phyloP scores from a whole-genome alignment of 2,113 vertebrate species.

The Choloepus hoffmanni region DNA sequence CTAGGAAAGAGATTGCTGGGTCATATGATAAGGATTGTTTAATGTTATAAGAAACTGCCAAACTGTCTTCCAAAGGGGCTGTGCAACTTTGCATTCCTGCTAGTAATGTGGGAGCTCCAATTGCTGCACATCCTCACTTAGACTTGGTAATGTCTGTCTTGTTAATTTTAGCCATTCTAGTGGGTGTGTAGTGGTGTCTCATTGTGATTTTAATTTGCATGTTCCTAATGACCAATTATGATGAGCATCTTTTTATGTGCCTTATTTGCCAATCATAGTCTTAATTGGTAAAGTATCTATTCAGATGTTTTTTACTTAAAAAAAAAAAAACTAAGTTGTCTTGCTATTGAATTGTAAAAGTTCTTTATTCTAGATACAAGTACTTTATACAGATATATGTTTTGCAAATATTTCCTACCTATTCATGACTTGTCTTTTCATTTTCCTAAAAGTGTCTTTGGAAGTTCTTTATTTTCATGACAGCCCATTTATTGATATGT shows the following conservation, averaged over 20 bases:
- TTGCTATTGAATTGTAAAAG: not conserved
- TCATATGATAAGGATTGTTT: not conserved
- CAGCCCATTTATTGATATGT: not conserved
- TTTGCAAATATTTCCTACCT: not conserved
- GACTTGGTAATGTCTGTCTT: not conserved
- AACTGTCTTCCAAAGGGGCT: not conserved
- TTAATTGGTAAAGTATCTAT: not conserved
- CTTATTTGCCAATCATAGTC: not conserved
- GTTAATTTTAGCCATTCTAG: not conserved
- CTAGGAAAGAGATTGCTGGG: not conserved
- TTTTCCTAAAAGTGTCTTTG: slow-evolving; percentile 20
- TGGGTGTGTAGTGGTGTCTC: not conserved
- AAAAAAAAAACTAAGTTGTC: too few relatives aligned
- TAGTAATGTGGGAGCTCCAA: not conserved
- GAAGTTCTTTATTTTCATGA: not conserved
- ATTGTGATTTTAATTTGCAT: not conserved
- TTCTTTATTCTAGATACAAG: not conserved
- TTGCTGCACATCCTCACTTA: not conserved
- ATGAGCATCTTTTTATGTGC: not conserved
- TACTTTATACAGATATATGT: not conserved
- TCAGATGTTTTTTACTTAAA: not conserved
- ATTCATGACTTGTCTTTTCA: not conserved
- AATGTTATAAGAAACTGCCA: not conserved
- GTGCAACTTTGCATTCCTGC: not conserved
- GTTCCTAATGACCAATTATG: not conserved